phyloP scores from a whole-genome alignment of 2,113 vertebrate genomes.

The Neopipo cinnamomea region DNA sequence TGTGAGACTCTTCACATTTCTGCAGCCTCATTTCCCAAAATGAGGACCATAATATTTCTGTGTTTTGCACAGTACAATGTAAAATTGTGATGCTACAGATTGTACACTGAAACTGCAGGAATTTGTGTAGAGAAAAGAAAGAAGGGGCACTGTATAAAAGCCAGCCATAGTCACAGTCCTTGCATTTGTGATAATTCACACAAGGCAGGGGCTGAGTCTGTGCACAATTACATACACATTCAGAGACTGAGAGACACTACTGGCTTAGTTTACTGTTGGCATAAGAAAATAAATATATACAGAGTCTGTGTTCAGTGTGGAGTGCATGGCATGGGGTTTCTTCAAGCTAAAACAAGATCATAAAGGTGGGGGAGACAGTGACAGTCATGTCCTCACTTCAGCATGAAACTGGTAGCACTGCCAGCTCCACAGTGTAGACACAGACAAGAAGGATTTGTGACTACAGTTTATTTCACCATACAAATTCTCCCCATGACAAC shows the following conservation, averaged over 20 bases:
- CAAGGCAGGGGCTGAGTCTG: fast-evolving
- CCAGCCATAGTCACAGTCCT: neutral
- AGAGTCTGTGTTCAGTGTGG: neutral
- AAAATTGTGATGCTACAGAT: fast-evolving
- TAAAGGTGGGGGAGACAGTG: neutral
- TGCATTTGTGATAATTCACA: neutral
- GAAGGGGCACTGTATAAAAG: neutral
- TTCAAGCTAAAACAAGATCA: neutral
- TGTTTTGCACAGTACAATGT: neutral
- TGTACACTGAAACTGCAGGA: neutral
- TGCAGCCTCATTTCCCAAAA: neutral
- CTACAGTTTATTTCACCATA: neutral
- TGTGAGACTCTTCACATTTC: neutral
- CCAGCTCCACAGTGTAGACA: neutral
- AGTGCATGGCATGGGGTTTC: neutral
- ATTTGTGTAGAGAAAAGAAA: neutral
- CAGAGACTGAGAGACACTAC: neutral
- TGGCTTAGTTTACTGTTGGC: neutral
- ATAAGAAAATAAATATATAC: neutral
- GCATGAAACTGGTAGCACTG: neutral
- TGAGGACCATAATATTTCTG: neutral
- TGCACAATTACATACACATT: neutral
- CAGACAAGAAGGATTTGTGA: neutral
- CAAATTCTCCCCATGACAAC: neutral
- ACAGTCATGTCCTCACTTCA: neutral